Conservation (phyloP, 2,797 vertebrate genomes). For the Dallia pectoralis region DNA sequence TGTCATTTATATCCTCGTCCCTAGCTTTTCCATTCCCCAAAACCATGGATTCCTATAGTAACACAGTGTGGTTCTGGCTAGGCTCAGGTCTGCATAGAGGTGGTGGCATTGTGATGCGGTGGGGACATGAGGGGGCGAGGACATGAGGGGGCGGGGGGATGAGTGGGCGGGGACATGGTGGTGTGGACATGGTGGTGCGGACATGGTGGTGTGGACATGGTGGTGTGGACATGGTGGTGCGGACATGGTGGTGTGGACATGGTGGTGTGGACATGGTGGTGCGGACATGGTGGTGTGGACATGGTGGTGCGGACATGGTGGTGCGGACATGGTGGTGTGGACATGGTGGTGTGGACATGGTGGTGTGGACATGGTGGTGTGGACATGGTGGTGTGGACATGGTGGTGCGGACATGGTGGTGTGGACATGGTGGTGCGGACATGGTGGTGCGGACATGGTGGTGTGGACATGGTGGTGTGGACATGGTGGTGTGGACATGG, state of each 20-base stretch:
- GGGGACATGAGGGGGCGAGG: no score
- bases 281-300: not conserved
- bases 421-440: no score
- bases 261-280: no score
- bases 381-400: not conserved
- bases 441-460: no score
- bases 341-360: not conserved
- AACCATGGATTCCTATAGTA: not conserved
- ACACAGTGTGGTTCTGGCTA: no score
- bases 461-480: no score
- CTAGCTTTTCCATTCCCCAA: conserved; percentile 27
- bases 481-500: no score
- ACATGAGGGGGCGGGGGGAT: no score
- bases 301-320: not conserved
- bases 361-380: not conserved
- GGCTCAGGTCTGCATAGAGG: no score
- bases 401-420: not conserved
- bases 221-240: not conserved
- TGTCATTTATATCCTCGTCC: conserved; percentile 14
- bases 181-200: not conserved
- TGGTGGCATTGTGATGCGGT: no score
- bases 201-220: not conserved
- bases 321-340: not conserved
- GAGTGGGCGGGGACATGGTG: no score
- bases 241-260: not conserved